Evolutionary conservation across 1,140 invertebrate genomes (phyloP).

Genomic region (Drosophila mojavensis): DNA sequence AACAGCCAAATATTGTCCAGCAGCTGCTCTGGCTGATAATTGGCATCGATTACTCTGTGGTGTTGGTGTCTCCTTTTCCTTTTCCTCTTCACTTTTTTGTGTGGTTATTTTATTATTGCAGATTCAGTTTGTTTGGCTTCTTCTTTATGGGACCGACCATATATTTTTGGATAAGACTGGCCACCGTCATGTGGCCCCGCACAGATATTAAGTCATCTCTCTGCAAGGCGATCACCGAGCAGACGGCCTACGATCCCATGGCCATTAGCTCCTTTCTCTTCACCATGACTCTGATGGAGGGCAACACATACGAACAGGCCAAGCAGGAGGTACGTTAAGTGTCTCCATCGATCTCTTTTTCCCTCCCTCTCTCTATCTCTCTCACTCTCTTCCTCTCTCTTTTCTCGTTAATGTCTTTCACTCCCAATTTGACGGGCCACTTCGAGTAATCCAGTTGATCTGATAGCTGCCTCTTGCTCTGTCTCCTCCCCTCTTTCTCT

Average conservation of each 20-base stretch:
- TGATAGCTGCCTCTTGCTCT: not conserved
- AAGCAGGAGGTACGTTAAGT: slow-evolving; percentile 85
- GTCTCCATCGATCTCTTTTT: slow-evolving; percentile 3
- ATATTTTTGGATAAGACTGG: slow-evolving; percentile 87
- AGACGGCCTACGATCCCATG: slow-evolving; percentile 87
- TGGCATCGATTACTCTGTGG: not conserved
- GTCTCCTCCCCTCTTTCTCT: not conserved
- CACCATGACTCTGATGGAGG: slow-evolving; percentile 87
- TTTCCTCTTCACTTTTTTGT: not conserved
- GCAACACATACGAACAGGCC: slow-evolving; percentile 85
- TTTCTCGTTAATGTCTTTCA: not conserved
- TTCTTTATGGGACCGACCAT: slow-evolving; percentile 88
- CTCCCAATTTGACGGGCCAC: slow-evolving; percentile 7
- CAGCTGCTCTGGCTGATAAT: slow-evolving; percentile 6
- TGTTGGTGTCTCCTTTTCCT: slow-evolving; percentile 1
- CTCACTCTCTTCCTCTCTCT: not conserved
- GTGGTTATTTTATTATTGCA: slow-evolving; percentile 34
- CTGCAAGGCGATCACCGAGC: slow-evolving; percentile 88
- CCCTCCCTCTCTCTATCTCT: not conserved
- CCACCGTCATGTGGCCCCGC: slow-evolving; percentile 86
- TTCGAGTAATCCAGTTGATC: slow-evolving; percentile 22
- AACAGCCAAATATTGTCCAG: slow-evolving; percentile 20
- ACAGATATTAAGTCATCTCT: slow-evolving; percentile 86
- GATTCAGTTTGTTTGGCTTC: slow-evolving; percentile 87
- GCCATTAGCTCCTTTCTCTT: slow-evolving; percentile 88